Evolutionary conservation across 1,140 invertebrate species (phyloP).

Genomic region (Copidosoma floridanum): DNA sequence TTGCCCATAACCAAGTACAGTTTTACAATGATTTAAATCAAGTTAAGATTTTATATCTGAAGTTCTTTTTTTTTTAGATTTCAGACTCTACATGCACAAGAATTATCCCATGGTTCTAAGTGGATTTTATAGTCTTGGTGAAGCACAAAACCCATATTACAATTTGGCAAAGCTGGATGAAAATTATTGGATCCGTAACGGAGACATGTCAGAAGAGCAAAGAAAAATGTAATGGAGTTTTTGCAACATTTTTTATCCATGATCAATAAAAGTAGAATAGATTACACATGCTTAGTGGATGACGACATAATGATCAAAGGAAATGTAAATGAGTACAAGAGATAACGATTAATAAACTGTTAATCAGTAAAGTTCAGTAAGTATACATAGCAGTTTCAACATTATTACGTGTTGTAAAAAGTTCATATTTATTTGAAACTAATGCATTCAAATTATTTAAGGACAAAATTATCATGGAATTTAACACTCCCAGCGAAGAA

Average conservation of each 20-base stretch:
- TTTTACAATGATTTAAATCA: too few species aligned
- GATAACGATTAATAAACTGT: constrained; percentile 28
- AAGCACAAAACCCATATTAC: neutral
- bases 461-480: constrained; percentile 40
- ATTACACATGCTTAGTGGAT: constrained; percentile 1
- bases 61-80: constrained; percentile 10
- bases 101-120: neutral
- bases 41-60: too few species aligned
- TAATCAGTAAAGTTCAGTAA: neutral
- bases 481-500: constrained; percentile 44
- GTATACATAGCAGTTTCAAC: neutral
- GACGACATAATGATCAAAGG: constrained; percentile 3
- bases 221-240: constrained; percentile 17
- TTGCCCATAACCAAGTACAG: too few species aligned
- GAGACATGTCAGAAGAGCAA: neutral
- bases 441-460: constrained; percentile 6
- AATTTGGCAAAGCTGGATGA: neutral
- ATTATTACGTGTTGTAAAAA: neutral
- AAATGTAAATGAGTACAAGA: constrained; percentile 9
- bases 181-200: neutral
- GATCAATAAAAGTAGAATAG: constrained; percentile 3
- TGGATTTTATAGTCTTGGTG: neutral
- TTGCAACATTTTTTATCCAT: constrained; percentile 5
- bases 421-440: too few species aligned
- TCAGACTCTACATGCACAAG: constrained; percentile 3